A percentile compares a stretch with the other conserved stretches of the same genome.
These are phyloP conservation scores for Pedetes capensis DNA, from an alignment of 2,113 vertebrate genomes.

Conservation along the genomic window DNA sequence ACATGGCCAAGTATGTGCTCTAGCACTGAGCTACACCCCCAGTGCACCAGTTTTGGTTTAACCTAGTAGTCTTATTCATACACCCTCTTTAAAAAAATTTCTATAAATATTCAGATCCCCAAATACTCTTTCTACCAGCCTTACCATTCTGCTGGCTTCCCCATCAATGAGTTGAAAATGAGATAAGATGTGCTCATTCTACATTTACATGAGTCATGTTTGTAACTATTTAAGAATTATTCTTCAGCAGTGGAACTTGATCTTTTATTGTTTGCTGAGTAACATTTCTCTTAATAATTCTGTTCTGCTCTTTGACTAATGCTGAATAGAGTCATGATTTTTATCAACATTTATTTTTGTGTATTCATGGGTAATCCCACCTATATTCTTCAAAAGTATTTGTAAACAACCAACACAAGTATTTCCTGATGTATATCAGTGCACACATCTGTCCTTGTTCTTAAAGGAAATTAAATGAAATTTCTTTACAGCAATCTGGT, in stretches of 20 bases:
- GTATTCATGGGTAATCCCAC: not conserved
- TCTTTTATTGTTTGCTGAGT: not conserved
- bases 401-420: not conserved
- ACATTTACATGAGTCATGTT: not conserved
- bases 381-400: conserved; percentile 29
- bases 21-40: too few species aligned
- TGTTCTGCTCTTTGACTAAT: conserved; percentile 20
- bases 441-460: not conserved
- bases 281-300: not conserved
- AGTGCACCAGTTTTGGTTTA: not conserved
- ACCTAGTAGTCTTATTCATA: not conserved
- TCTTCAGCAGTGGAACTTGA: not conserved
- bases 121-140: not conserved
- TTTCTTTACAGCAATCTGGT: not conserved
- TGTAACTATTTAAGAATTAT: conserved; percentile 7
- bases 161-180: not conserved
- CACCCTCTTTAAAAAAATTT: not conserved
- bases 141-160: not conserved
- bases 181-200: not conserved
- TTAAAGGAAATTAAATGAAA: not conserved
- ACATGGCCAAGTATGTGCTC: not conserved
- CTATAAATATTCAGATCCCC: not conserved
- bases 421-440: conserved; percentile 19
- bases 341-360: conserved; percentile 25
- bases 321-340: conserved; percentile 18